Base-by-base conservation (phyloP, 2,888 invertebrate species). In the Plusia festucae region DNA sequence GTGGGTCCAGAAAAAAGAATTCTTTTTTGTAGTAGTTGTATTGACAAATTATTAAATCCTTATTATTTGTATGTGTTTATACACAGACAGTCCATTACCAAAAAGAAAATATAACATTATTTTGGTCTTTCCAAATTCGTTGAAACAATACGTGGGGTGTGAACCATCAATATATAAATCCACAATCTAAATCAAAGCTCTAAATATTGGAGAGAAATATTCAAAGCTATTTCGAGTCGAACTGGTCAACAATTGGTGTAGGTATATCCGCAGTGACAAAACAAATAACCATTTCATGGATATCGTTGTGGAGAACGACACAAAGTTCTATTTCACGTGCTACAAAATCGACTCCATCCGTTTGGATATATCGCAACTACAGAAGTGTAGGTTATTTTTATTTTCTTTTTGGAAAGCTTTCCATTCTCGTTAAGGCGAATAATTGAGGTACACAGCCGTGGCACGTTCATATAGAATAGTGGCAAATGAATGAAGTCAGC, bases 371-470 rank as follows among this genome's bases (percentile, higher is more conserved):
- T 81, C 76, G 75, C 73, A 56, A 70, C 70, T 61, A 60, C 65
- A 68, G 68, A 68, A 68, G 60, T 65, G 70, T 66, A 72, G 71
- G 65, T 59, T 63, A 60, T 63, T 61, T 65, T 70, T 65, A 60
- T 62, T 76, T 78, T 80, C 79, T 82, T 79, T 85, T 83, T 83
- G 55, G 69, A 60, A 75, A 78, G 65, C 76, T 73, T 76, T 75
- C 68, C 74, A 80, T 78, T 75, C 81, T 78, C 78, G 82, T 83
- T 85, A 81, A 73, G 62, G 61, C 81, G 79, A 82, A 78, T 85
- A 87, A 84, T 87, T 85, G 84, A 79, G 65, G 80, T 78, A 76
- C 72, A 68, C 70, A 70, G 73, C 74, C 63, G 65, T 68, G 64
- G 78, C 68, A 65, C 78, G 67, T 76, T 68, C 67, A 61, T 76